Percentiles rank a stretch among this genome's conserved stretches.
phyloP scores from a whole-genome alignment of 2,113 vertebrate genomes.

The Centrocercus urophasianus region DNA sequence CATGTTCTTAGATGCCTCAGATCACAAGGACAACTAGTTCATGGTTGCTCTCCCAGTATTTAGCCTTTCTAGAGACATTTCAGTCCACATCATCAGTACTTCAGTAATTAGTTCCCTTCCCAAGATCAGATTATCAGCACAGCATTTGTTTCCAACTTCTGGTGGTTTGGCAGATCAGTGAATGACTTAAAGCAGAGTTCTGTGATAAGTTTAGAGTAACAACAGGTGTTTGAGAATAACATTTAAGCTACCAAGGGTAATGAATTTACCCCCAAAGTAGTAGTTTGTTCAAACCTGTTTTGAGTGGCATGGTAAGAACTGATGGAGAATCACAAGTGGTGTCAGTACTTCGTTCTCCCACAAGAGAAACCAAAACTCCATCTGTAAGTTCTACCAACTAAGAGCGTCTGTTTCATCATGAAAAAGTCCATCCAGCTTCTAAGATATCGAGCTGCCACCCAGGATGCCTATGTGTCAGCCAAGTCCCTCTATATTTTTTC shows the following conservation, averaged over 20 bases:
- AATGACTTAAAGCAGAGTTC: not conserved
- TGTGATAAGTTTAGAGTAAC: not conserved
- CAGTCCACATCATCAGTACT: not conserved
- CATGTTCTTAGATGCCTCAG: not conserved
- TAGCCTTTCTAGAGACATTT: not conserved
- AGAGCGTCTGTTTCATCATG: not conserved
- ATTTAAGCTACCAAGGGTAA: not conserved
- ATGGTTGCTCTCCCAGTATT: not conserved
- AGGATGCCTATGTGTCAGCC: not conserved
- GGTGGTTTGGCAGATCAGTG: not conserved
- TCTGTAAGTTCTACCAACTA: not conserved
- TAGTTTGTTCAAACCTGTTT: not conserved
- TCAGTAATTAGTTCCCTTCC: not conserved
- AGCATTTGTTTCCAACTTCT: not conserved
- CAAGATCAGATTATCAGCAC: not conserved
- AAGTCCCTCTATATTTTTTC: rapidly evolving
- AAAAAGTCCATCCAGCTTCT: not conserved
- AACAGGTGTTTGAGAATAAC: too few species aligned
- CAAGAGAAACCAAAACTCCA: not conserved
- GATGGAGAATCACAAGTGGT: not conserved
- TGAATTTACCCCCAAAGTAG: not conserved
- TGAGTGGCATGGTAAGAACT: rapidly evolving
- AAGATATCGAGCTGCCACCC: not conserved
- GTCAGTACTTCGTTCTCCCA: not conserved
- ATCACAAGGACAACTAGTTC: not conserved